Evolutionary conservation across 2,797 vertebrate genomes (phyloP).

Genomic region (Peromyscus eremicus): DNA sequence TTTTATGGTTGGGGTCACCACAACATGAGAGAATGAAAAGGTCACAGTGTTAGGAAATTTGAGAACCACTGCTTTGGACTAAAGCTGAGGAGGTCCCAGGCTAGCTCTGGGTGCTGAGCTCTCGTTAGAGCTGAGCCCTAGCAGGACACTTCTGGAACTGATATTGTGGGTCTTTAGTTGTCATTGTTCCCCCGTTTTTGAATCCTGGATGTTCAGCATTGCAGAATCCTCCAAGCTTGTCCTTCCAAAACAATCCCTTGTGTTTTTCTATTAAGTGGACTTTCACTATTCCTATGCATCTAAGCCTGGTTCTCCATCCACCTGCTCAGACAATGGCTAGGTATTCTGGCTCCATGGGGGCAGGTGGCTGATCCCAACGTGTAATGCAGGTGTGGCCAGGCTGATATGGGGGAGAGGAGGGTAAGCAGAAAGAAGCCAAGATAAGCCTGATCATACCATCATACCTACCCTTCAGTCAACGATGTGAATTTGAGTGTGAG

Average conservation of each 20-base stretch:
- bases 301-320: not conserved
- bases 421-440: not conserved
- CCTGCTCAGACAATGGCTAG: not conserved
- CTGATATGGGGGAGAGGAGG: not conserved
- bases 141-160: not conserved
- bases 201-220: not conserved
- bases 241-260: not conserved
- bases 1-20: not conserved
- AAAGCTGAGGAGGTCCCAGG: not conserved
- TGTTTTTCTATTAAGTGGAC: not conserved
- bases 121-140: not conserved
- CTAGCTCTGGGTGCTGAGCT: not conserved
- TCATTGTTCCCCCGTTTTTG: not conserved
- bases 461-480: no score
- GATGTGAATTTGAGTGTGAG: not conserved
- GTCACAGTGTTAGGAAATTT: not conserved
- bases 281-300: not conserved
- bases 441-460: not conserved
- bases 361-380: not conserved
- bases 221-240: not conserved
- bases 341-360: not conserved
- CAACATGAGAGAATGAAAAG: not conserved
- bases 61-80: not conserved
- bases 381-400: not conserved
- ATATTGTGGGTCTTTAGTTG: no score